These are phyloP conservation scores for Rhagophthalmus giganteus DNA, from an alignment of 2,888 invertebrate genomes.

Conservation along the genomic window DNA sequence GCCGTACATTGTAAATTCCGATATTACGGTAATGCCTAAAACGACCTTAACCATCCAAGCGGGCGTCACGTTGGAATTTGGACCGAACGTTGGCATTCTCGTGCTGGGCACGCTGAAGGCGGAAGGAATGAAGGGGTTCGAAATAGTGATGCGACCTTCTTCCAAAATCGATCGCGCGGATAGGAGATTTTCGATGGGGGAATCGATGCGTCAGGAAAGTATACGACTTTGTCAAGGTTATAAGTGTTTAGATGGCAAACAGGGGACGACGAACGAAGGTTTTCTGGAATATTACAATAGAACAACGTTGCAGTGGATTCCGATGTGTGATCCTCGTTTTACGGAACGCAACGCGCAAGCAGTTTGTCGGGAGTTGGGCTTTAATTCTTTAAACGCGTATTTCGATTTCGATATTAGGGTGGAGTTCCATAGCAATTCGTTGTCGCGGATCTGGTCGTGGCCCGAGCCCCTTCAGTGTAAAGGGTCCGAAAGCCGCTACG, in stretches of 20 bases:
- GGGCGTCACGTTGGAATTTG: slow-evolving; percentile 90
- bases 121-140: slow-evolving; percentile 72
- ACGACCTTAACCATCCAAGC: slow-evolving; percentile 83
- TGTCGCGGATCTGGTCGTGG: slow-evolving; percentile 91
- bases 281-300: slow-evolving; percentile 94
- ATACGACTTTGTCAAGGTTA: slow-evolving; percentile 79
- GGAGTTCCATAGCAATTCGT: slow-evolving; percentile 86
- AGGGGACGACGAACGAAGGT: slow-evolving; percentile 69
- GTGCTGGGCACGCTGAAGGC: slow-evolving; percentile 90
- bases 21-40: slow-evolving; percentile 96
- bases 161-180: slow-evolving; percentile 41
- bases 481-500: slow-evolving; percentile 74
- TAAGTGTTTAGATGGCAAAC: slow-evolving; percentile 66
- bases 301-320: slow-evolving; percentile 95
- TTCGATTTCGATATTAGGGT: slow-evolving; percentile 83
- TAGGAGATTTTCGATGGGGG: slow-evolving; percentile 61
- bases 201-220: slow-evolving; percentile 61
- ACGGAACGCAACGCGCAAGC: slow-evolving; percentile 97
- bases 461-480: slow-evolving; percentile 88
- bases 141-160: slow-evolving; percentile 77
- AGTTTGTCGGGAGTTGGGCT: slow-evolving; percentile 90
- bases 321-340: slow-evolving; percentile 93
- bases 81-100: slow-evolving; percentile 92
- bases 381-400: slow-evolving; percentile 85
- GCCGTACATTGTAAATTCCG: slow-evolving; percentile 82